Evolutionary conservation across 2,888 invertebrate species (phyloP).

Genomic region (Stomorhina lunata): DNA sequence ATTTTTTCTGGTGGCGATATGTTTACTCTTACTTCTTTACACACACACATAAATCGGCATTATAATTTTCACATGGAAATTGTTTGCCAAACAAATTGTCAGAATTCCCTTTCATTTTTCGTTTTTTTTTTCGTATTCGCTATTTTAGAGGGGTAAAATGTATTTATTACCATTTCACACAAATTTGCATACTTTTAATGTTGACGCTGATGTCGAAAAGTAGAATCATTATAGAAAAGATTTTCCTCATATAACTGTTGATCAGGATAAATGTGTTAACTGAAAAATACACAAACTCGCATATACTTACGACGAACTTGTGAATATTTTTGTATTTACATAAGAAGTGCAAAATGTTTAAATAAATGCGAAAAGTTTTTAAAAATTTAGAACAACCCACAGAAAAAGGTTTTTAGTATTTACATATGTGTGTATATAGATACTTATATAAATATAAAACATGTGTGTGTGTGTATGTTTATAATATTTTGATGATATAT

Average conservation of each 20-base stretch:
- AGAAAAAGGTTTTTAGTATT: not conserved
- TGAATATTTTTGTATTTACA: not conserved
- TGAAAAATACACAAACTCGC: conserved; percentile 3
- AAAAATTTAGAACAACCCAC: conserved; percentile 31
- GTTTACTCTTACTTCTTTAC: not conserved
- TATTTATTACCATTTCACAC: conserved; percentile 35
- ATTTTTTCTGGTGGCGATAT: too few species aligned
- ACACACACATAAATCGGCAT: too few species aligned
- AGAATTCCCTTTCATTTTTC: not conserved
- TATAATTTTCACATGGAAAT: too few species aligned
- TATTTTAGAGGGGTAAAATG: not conserved
- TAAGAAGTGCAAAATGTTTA: not conserved
- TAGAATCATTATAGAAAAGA: not conserved
- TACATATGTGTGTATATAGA: too few species aligned
- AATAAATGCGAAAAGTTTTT: conserved; percentile 25
- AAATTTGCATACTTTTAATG: conserved; percentile 14
- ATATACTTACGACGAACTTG: not conserved
- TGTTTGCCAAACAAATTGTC: not conserved
- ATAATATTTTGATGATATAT: too few species aligned
- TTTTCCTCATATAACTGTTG: conserved; percentile 39
- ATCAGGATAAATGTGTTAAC: too few species aligned
- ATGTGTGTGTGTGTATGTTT: too few species aligned
- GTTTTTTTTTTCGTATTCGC: not conserved
- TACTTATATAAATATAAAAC: too few species aligned
- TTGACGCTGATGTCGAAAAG: not conserved